phyloP scores from a whole-genome alignment of 1,140 invertebrate genomes.

The Drosophila lowei region DNA sequence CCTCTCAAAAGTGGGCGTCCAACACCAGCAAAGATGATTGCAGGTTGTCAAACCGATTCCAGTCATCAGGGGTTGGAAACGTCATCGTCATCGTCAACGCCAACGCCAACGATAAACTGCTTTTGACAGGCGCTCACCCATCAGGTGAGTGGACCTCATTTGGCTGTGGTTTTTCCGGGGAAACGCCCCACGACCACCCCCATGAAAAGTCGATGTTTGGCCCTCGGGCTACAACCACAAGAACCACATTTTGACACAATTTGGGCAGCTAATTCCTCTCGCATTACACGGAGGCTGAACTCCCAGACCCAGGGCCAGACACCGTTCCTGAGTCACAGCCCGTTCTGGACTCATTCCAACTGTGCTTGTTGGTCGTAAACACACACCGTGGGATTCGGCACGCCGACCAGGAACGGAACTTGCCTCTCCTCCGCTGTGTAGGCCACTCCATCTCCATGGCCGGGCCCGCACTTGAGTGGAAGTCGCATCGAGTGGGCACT shows the following conservation, averaged over 20 bases:
- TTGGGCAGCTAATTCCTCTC: conserved; percentile 62
- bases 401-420: conserved; percentile 36
- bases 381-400: conserved; percentile 77
- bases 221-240: conserved; percentile 40
- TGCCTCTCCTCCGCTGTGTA: conserved; percentile 23
- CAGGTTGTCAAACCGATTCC: conserved; percentile 62
- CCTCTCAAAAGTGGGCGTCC: conserved; percentile 26
- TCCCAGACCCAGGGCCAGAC: background rate
- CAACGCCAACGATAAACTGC: conserved; percentile 27
- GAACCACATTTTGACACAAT: conserved; percentile 60
- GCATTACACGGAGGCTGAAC: conserved; percentile 29
- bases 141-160: conserved; percentile 62
- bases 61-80: conserved; percentile 19
- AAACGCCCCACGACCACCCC: conserved; percentile 38
- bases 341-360: conserved; percentile 50
- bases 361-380: conserved; percentile 80
- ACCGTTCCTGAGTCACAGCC: background rate
- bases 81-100: too few species aligned
- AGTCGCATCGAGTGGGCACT: conserved; percentile 75
- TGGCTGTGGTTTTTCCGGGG: conserved; percentile 47
- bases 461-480: conserved; percentile 50
- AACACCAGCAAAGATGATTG: conserved; percentile 42
- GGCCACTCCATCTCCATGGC: conserved; percentile 10
- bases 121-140: conserved; percentile 55
- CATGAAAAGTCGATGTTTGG: conserved; percentile 22